These are phyloP conservation scores for Penaeus indicus DNA, from an alignment of 1,140 invertebrate genomes.

Conservation along the genomic window DNA sequence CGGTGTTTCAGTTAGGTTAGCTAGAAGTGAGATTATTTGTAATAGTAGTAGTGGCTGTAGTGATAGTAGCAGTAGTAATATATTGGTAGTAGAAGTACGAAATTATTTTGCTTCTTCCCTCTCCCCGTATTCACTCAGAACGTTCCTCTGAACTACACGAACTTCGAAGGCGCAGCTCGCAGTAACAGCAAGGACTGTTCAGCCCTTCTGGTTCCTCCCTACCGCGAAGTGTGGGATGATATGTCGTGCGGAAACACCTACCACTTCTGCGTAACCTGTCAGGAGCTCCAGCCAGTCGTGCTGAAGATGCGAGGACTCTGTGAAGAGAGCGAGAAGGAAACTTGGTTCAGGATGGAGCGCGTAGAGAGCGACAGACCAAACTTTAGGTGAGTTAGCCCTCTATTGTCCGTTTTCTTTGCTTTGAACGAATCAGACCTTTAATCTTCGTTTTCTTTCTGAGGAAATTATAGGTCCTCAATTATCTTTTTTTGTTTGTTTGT, in stretches of 20 bases:
- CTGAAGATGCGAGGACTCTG: constrained; percentile 32
- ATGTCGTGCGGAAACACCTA: constrained; percentile 14
- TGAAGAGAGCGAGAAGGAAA: background rate
- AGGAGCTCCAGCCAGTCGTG: background rate
- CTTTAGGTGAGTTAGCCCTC: constrained; percentile 11
- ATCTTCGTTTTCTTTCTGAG: too few species aligned
- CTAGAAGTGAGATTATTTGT: too few species aligned
- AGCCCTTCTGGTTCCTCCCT: constrained; percentile 33
- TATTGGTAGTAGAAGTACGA: too few species aligned
- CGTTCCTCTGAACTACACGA: constrained; percentile 34
- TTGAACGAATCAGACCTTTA: too few species aligned
- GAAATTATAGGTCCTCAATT: too few species aligned
- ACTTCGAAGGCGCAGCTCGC: background rate
- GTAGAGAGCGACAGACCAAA: background rate
- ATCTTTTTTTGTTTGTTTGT: too few species aligned
- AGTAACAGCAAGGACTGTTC: background rate
- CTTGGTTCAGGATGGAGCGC: background rate
- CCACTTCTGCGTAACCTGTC: constrained; percentile 50
- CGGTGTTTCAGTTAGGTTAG: too few species aligned
- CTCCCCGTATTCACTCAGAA: constrained; percentile 1
- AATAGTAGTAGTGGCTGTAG: too few species aligned
- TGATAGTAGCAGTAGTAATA: too few species aligned
- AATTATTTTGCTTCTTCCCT: background rate
- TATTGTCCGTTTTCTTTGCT: too few species aligned
- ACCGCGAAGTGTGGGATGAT: constrained; percentile 38